Conservation (phyloP, 2,113 vertebrate species). For the Montifringilla adamsi region DNA sequence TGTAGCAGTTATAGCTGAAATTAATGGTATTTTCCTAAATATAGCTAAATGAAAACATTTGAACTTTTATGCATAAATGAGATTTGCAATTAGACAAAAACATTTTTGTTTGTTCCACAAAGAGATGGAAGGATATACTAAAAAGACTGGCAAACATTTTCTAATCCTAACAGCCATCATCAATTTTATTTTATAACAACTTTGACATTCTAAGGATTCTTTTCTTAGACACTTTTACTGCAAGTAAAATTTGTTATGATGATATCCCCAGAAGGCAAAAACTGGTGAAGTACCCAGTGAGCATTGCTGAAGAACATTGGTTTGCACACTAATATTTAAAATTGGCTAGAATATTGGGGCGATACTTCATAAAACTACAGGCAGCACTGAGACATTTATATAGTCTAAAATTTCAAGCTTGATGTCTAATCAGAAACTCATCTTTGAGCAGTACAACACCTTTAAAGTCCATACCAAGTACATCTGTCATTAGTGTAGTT, state of each 20-base stretch:
- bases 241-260: not conserved
- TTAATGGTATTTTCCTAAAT: not conserved
- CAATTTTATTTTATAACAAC: not conserved
- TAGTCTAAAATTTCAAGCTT: not conserved
- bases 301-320: not conserved
- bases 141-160: not conserved
- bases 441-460: not conserved
- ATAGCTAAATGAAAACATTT: not conserved
- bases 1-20: not conserved
- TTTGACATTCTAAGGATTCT: not conserved
- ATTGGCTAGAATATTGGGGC: not conserved
- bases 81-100: not conserved
- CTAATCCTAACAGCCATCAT: not conserved
- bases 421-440: not conserved
- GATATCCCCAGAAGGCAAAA: not conserved
- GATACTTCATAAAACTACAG: not conserved
- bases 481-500: not conserved
- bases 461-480: not conserved
- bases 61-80: not conserved
- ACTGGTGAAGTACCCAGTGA: not conserved
- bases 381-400: not conserved
- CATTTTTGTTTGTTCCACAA: not conserved
- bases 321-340: not conserved
- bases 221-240: not conserved
- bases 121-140: not conserved